Conservation (phyloP, 2,888 invertebrate species). For the Rhamnusium bicolor region DNA sequence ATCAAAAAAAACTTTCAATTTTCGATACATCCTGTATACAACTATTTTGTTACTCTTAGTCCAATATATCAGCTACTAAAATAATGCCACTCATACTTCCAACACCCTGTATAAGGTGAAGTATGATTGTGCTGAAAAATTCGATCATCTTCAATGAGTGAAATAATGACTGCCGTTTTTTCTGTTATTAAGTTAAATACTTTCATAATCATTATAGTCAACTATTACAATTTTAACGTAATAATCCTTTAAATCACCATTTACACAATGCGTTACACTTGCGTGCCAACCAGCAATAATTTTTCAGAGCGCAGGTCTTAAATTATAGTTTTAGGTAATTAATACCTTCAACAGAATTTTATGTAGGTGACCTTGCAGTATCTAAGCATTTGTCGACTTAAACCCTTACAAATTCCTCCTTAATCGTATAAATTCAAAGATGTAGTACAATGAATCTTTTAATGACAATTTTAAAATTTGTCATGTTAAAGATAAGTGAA, state of each 20-base stretch:
- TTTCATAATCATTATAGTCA: neutral
- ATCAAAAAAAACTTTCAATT: no score
- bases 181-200: neutral
- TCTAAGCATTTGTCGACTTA: neutral
- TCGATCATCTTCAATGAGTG: neutral
- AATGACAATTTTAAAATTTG: no score
- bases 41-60: no score
- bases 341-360: conserved; percentile 46
- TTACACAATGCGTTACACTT: conserved; percentile 38
- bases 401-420: neutral
- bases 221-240: neutral
- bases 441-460: neutral
- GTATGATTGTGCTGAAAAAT: neutral
- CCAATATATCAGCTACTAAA: no score
- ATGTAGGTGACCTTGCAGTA: conserved; percentile 25
- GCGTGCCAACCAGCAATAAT: conserved; percentile 37
- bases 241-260: conserved; percentile 26
- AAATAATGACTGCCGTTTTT: neutral
- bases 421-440: neutral
- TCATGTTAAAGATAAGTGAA: neutral
- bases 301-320: conserved; percentile 32
- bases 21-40: no score
- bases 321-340: conserved; percentile 45
- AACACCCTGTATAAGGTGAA: no score
- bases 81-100: no score